These are phyloP conservation scores for Toxotes chatareus DNA, from an alignment of 2,113 vertebrate genomes.

Conservation along the genomic window DNA sequence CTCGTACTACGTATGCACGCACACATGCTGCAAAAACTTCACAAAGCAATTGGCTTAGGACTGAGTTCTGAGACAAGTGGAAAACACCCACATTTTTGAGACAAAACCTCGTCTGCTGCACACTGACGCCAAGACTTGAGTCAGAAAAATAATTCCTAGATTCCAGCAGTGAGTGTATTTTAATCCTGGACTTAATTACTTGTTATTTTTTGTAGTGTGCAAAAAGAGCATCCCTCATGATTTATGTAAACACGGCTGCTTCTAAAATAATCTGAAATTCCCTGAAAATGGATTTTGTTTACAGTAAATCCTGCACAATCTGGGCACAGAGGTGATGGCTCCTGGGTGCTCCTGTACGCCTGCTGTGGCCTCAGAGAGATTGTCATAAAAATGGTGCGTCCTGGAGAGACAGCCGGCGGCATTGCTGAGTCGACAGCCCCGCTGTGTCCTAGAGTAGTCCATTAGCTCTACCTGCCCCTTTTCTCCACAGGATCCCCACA, in stretches of 20 bases:
- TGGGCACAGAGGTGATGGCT: slow-evolving; percentile 54
- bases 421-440: slow-evolving; percentile 79
- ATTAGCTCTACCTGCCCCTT: slow-evolving; percentile 82
- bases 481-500: slow-evolving; percentile 77
- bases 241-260: slow-evolving; percentile 14
- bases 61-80: not conserved
- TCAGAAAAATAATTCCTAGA: not conserved
- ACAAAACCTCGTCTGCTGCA: not conserved
- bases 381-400: slow-evolving; percentile 73
- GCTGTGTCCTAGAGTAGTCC: slow-evolving; percentile 79
- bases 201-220: slow-evolving; percentile 3
- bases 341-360: slow-evolving; percentile 22
- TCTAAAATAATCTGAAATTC: slow-evolving; percentile 43
- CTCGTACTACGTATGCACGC: not conserved
- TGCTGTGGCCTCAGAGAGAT: slow-evolving; percentile 62
- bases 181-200: not conserved
- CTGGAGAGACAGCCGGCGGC: slow-evolving; percentile 71
- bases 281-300: slow-evolving; percentile 70
- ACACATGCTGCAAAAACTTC: not conserved
- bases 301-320: slow-evolving; percentile 68
- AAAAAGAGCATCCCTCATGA: slow-evolving; percentile 22
- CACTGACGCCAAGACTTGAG: not conserved
- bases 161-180: slow-evolving; percentile 1
- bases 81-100: not conserved
- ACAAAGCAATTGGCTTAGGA: not conserved